phyloP scores from a whole-genome alignment of 2,888 invertebrate genomes.

The Heterodera filipjevi region DNA sequence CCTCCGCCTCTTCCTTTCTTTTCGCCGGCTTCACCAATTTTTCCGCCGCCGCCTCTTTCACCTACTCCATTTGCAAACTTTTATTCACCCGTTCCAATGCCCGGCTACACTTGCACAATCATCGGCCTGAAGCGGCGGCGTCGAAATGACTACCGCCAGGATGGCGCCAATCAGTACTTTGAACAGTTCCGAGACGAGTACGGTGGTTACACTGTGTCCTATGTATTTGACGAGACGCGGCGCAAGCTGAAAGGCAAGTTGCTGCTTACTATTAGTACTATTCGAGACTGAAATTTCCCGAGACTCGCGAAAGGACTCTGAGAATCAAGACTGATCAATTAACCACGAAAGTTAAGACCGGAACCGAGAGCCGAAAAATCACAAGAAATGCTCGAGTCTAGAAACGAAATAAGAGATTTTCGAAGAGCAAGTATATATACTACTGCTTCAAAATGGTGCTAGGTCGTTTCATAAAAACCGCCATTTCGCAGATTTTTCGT shows the following conservation, averaged over 20 bases:
- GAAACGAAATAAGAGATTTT: no score
- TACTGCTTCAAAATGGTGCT: no score
- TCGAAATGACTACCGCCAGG: not conserved
- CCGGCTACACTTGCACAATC: constrained; percentile 13
- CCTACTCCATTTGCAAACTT: not conserved
- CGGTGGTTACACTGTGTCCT: not conserved
- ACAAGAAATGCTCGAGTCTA: no score
- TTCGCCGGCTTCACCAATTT: not conserved
- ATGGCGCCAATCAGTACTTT: not conserved
- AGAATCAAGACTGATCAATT: no score
- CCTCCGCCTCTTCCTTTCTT: not conserved
- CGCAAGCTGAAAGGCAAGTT: not conserved
- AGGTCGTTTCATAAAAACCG: no score
- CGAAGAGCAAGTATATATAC: no score
- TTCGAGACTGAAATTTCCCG: no score
- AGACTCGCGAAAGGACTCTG: no score
- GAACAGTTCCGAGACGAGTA: constrained; percentile 12
- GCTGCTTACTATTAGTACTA: not conserved
- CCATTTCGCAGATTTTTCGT: no score
- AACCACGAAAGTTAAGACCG: no score
- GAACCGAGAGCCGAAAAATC: no score
- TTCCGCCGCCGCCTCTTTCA: not conserved
- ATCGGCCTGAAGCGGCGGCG: not conserved
- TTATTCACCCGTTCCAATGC: not conserved
- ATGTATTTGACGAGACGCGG: not conserved